Conservation (phyloP, 2,888 invertebrate genomes). For the Volucella inflata region DNA sequence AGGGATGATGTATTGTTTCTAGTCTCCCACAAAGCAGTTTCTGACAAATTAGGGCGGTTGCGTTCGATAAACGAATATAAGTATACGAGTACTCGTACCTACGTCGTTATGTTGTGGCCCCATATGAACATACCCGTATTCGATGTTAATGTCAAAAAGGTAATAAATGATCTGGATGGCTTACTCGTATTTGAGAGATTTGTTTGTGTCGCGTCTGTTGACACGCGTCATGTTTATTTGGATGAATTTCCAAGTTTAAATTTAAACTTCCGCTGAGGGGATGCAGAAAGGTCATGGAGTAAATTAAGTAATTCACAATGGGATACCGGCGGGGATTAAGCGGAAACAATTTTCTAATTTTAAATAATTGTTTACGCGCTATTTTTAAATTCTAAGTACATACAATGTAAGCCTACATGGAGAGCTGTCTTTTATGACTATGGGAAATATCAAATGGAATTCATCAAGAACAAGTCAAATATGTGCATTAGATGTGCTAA, state of each 20-base stretch:
- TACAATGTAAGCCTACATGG: too few species aligned
- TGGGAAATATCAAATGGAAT: too few species aligned
- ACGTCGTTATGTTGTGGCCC: background rate
- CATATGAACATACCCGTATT: background rate
- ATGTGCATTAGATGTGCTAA: too few species aligned
- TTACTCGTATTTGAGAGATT: background rate
- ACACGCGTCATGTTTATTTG: constrained; percentile 31
- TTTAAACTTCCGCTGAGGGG: constrained; percentile 1
- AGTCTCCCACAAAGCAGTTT: constrained; percentile 33
- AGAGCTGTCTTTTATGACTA: too few species aligned
- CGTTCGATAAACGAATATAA: background rate
- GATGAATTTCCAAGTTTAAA: background rate
- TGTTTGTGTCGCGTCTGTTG: constrained; percentile 25
- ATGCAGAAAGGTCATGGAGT: too few species aligned
- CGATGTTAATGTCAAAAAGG: background rate
- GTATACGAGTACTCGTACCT: background rate
- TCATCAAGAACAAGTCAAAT: too few species aligned
- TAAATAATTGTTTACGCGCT: too few species aligned
- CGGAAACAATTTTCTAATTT: too few species aligned
- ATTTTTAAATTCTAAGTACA: too few species aligned
- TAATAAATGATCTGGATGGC: constrained; percentile 7
- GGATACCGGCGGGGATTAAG: too few species aligned
- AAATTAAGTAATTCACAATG: too few species aligned
- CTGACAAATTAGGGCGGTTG: constrained; percentile 51
- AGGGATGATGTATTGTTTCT: constrained; percentile 34